These are phyloP conservation scores for Synanthedon tipuliformis DNA, from an alignment of 2,888 invertebrate genomes.

Conservation along the genomic window DNA sequence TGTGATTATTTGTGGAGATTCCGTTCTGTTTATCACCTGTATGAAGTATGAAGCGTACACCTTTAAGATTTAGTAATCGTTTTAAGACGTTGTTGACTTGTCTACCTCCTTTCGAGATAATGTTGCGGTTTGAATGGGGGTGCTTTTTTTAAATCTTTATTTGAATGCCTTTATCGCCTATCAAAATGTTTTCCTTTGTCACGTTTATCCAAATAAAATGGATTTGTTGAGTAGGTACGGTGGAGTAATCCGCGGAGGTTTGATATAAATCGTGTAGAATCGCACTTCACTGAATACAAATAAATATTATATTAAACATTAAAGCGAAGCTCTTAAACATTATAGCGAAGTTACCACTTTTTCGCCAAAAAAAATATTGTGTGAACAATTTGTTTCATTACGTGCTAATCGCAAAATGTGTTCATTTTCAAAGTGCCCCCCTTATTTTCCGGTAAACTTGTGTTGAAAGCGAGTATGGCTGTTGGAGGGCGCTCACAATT, in stretches of 20 bases:
- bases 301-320: no score
- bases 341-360: no score
- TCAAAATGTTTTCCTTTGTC: no score
- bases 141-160: constrained; percentile 7
- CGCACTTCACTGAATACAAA: no score
- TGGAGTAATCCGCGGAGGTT: no score
- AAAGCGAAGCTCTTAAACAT: no score
- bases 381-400: background rate
- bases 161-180: constrained; percentile 5
- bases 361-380: no score
- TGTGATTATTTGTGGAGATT: no score
- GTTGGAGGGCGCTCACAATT: constrained; percentile 24
- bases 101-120: constrained; percentile 19
- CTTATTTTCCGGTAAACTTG: constrained; percentile 4
- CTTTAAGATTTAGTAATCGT: constrained; percentile 53
- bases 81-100: constrained; percentile 60
- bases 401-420: background rate
- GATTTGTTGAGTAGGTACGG: no score
- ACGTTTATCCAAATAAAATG: no score
- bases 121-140: background rate
- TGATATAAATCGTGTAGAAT: no score
- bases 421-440: background rate
- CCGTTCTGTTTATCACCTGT: no score
- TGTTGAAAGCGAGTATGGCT: constrained; percentile 5
- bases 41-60: constrained; percentile 17